Percentiles rank a stretch among this genome's conserved stretches.
Evolutionary conservation across 2,797 vertebrate species (phyloP).

Genomic region (Crypturellus tataupa): DNA sequence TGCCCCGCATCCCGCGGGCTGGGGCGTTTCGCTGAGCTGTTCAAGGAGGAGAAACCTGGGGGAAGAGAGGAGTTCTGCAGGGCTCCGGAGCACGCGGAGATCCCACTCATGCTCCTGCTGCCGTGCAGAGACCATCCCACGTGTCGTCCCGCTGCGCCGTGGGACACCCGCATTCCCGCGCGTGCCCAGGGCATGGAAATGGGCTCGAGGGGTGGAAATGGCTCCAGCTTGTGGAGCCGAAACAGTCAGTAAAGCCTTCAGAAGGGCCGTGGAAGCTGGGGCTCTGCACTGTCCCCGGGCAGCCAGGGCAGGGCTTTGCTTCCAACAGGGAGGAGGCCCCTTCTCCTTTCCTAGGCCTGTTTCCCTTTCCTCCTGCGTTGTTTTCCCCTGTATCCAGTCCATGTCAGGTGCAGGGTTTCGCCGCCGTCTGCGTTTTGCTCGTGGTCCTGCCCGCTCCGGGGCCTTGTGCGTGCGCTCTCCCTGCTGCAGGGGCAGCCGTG

Average conservation of each 20-base stretch:
- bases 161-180: background rate
- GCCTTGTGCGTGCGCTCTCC: background rate
- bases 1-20: background rate
- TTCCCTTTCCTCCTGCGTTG: background rate
- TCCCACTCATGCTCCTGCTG: background rate
- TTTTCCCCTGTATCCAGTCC: background rate
- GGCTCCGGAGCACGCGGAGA: background rate
- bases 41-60: background rate
- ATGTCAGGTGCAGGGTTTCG: background rate
- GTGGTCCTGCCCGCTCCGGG: accelerated
- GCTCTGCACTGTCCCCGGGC: background rate
- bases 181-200: no score
- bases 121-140: background rate
- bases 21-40: background rate
- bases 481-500: background rate
- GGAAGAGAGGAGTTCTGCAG: background rate
- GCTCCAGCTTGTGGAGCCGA: background rate
- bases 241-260: background rate
- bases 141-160: background rate
- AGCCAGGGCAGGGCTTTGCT: background rate
- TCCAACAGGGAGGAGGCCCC: background rate
- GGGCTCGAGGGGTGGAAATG: no score
- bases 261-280: accelerated
- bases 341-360: background rate
- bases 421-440: background rate